phyloP scores from a whole-genome alignment of 1,140 invertebrate species.

The Lordiphosa clarofinis region DNA sequence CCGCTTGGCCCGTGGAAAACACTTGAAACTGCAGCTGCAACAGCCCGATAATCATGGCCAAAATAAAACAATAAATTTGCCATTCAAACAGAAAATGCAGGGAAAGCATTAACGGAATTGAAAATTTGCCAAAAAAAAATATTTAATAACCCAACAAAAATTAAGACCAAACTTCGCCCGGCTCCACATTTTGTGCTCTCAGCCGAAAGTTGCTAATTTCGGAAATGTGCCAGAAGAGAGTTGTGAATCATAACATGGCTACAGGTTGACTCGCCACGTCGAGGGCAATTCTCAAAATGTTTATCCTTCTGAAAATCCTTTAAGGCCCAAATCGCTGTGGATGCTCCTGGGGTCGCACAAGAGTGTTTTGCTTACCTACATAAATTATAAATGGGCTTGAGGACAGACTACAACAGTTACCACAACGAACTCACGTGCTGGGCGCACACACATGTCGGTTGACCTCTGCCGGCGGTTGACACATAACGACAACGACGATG shows the following conservation, averaged over 20 bases:
- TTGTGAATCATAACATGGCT: slow-evolving; percentile 30
- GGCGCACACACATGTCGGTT: slow-evolving; percentile 35
- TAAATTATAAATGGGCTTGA: slow-evolving; percentile 70
- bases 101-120: slow-evolving; percentile 67
- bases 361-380: slow-evolving; percentile 74
- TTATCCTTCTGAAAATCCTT: slow-evolving; percentile 40
- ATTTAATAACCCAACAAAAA: slow-evolving; percentile 8
- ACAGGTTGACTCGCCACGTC: slow-evolving; percentile 43
- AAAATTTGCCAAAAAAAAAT: slow-evolving; percentile 67
- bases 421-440: slow-evolving; percentile 8
- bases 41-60: slow-evolving; percentile 32
- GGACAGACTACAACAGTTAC: slow-evolving; percentile 40
- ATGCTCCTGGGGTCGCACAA: slow-evolving; percentile 25
- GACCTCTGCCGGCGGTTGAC: slow-evolving; percentile 35
- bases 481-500: slow-evolving; percentile 19
- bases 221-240: slow-evolving; percentile 39
- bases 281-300: slow-evolving; percentile 23
- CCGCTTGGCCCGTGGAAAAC: slow-evolving; percentile 20
- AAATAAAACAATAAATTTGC: slow-evolving; percentile 55
- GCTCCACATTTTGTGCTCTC: slow-evolving; percentile 16
- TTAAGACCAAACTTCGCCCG: slow-evolving; percentile 47
- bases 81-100: slow-evolving; percentile 13
- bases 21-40: slow-evolving; percentile 11
- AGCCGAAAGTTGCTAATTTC: slow-evolving; percentile 45
- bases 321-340: slow-evolving; percentile 30